phyloP scores from a whole-genome alignment of 2,797 vertebrate genomes.

The Loris lydekkerianus region DNA sequence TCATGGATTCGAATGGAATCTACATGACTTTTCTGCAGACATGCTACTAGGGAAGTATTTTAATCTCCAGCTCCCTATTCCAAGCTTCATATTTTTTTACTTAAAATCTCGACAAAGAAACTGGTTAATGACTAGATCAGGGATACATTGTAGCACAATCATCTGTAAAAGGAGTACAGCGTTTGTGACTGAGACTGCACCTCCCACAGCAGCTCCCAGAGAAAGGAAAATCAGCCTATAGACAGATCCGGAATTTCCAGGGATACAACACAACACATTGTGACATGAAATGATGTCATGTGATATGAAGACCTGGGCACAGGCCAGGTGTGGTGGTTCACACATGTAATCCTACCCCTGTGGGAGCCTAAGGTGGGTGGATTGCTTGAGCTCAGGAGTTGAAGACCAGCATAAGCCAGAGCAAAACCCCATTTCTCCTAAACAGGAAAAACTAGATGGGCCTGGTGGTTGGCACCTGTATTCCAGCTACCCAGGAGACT shows the following conservation, averaged over 20 bases:
- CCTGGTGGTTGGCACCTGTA: too few relatives aligned
- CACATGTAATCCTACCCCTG: too few relatives aligned
- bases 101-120: constrained; percentile 48
- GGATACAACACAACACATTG: neutral
- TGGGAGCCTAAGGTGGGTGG: too few relatives aligned
- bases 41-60: neutral
- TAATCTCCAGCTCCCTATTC: neutral
- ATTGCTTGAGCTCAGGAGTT: too few relatives aligned
- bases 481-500: too few relatives aligned
- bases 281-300: neutral
- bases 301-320: neutral
- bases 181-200: neutral
- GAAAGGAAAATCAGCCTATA: neutral
- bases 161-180: neutral
- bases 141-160: neutral
- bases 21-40: neutral
- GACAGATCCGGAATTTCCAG: neutral
- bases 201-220: neutral
- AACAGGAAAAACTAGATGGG: too few relatives aligned
- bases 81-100: constrained; percentile 1
- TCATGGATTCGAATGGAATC: neutral
- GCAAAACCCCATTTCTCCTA: too few relatives aligned
- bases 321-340: too few relatives aligned
- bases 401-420: too few relatives aligned
- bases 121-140: neutral